Conservation (phyloP, 2,888 invertebrate species). For the Xestia xanthographa region DNA sequence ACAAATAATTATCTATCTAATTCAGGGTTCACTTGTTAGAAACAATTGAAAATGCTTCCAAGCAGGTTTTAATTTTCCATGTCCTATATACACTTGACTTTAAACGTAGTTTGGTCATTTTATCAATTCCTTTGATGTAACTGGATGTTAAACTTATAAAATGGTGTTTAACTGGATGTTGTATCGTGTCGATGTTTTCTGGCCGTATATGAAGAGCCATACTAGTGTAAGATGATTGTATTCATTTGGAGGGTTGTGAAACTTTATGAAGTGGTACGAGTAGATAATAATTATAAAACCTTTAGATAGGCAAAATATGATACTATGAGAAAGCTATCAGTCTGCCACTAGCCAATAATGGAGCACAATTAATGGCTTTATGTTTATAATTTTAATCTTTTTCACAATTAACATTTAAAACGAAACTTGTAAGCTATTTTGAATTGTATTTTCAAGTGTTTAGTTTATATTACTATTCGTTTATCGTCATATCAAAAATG, state of each 20-base stretch:
- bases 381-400: conserved; percentile 30
- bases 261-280: conserved; percentile 1
- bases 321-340: neutral
- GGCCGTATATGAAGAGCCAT: conserved; percentile 52
- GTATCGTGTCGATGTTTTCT: conserved; percentile 51
- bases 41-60: conserved; percentile 56
- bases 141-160: conserved; percentile 32
- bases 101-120: conserved; percentile 10
- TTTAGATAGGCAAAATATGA: neutral
- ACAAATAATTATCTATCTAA: conserved; percentile 35
- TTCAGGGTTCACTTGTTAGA: conserved; percentile 59
- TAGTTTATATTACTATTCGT: conserved; percentile 35
- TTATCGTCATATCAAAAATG: conserved; percentile 52
- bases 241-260: conserved; percentile 27
- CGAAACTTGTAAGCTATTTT: conserved; percentile 59
- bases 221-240: conserved; percentile 45
- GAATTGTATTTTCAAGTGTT: conserved; percentile 55
- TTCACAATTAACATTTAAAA: conserved; percentile 32
- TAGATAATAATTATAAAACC: neutral
- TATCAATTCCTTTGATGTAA: conserved; percentile 38
- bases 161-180: conserved; percentile 36
- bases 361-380: conserved; percentile 35
- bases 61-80: conserved; percentile 41
- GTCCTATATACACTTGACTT: conserved; percentile 13
- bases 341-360: conserved; percentile 20